Evolutionary conservation across 2,888 invertebrate species (phyloP), one percentile per base, ranked within the genome.

Genomic region (Zootermopsis nevadensis): DNA sequence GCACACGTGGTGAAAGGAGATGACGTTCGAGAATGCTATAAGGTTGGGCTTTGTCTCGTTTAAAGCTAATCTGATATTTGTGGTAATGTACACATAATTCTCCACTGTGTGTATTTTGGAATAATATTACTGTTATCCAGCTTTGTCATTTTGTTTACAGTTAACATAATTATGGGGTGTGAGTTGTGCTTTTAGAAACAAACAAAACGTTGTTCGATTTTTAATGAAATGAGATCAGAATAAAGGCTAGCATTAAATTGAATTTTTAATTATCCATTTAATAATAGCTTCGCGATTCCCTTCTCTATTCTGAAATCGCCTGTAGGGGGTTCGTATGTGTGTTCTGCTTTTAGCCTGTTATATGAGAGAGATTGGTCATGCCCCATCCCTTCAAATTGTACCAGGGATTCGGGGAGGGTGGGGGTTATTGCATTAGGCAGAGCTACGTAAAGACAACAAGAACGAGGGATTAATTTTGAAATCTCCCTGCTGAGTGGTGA

Each of bases 381-480:
- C 22, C 33, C n/a, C 6, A 1, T 33, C 69, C 24, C 60, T 60
- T 48, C 48, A 48, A 48, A 19, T 19, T 12, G 42, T 15, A 22
- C 22, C 55, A 27, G 60, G 27, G 60, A 31, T 69, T 22, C 30
- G 33, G 24, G 7, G 69, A 19, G 67, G 69, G 30, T 69, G 69
- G 31, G 67, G 69, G 30, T 69, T 69, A 69, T 69, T 69, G 27
- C 69, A 69, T 69, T 69, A 69, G 33, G 33, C 33, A 69, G 33
- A 22, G 33, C 33, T 69, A 69, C 30, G 69, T 33, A 33, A 33
- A 69, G 69, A 69, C 31, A 69, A 69, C 31, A 69, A 69, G 69
- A 69, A 69, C 33, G 69, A 69, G 19, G 69, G 69, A 69, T 69
- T 69, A 69, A 69, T 69, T 69, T 69, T 33, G 33, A 69, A 69